Conservation (phyloP, 2,113 vertebrate genomes). For the Meriones unguiculatus region DNA sequence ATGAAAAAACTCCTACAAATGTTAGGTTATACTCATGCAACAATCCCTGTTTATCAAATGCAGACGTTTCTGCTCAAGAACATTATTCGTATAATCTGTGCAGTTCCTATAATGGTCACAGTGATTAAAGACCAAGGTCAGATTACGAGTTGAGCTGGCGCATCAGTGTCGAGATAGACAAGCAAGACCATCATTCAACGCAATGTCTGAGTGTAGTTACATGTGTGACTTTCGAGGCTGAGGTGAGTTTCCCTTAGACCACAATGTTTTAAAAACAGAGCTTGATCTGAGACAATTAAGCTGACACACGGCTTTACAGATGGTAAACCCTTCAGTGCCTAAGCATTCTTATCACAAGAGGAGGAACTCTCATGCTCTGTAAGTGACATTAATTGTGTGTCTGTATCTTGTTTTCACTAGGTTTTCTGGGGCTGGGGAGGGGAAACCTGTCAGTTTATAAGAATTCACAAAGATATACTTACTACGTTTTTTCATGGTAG, state of each 20-base stretch:
- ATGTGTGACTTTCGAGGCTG: conserved; percentile 70
- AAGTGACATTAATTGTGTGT: conserved; percentile 82
- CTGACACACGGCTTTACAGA: conserved; percentile 82
- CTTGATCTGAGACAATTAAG: conserved; percentile 83
- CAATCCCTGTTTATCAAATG: conserved; percentile 12
- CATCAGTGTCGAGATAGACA: conserved; percentile 36
- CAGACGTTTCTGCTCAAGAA: background rate
- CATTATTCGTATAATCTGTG: background rate
- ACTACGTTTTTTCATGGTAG: conserved; percentile 13
- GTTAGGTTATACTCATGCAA: conserved; percentile 35
- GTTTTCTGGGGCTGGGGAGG: background rate
- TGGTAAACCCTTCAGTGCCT: conserved; percentile 79
- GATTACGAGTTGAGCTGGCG: background rate
- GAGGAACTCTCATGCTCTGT: conserved; percentile 75
- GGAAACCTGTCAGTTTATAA: conserved; percentile 53
- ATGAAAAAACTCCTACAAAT: background rate
- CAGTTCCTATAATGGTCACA: background rate
- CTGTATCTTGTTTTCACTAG: conserved; percentile 56
- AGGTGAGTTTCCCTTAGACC: conserved; percentile 68
- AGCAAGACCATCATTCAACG: background rate
- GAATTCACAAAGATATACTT: conserved; percentile 67
- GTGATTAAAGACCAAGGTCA: conserved; percentile 32
- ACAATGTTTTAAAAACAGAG: conserved; percentile 84
- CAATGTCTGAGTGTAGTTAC: background rate
- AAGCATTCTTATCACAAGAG: conserved; percentile 80